Base-by-base conservation (phyloP, 92 coral and sea anemone species). In the Metridium senile region DNA sequence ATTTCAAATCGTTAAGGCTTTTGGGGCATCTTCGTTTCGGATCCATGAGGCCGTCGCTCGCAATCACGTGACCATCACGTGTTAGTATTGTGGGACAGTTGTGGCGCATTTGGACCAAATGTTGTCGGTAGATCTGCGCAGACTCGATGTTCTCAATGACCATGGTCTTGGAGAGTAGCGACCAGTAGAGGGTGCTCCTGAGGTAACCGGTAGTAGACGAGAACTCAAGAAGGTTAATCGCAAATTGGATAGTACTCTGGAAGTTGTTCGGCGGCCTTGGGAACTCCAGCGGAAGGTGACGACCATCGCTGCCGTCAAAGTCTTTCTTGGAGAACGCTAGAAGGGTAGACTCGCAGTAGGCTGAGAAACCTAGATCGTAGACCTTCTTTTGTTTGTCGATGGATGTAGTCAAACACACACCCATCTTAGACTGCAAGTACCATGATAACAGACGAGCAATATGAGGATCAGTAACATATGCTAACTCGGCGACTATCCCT, bases 261-360 rank as follows among this genome's bases (percentile, higher is more conserved):
- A 88, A 88, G 62, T 59, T 78, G 26, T 84, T 21, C 26, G 97
- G 97, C 56, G 97, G 96, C 7, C 74, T 46, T 0, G 97, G 97
- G 10, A 91, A 80, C 69, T 88, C 93, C 34, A 91, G 66, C 26
- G 93, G 97, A 11, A 91, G 74, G 26, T 35, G 27, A 54, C 75
- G 82, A 11, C 97, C 97, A 34, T 89, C 89, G 62, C 76, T 79
- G 21, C 93, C 90, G 39, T 91, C 90, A 58, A 76, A 91, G 76
- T 91, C 87, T 61, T 81, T 85, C 58, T 64, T 88, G 56, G 58
- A 20, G 54, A 84, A 91, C 11, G 90, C 56, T 33, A 91, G 59
- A n/a, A 91, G 82, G 2, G 97, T 91, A 8, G 93, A 93, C 62
- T 91, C 97, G 64, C 97, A 91, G 80, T 91, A 91, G n/a, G 97